phyloP scores from a whole-genome alignment of 2,888 invertebrate species.

The Deroplatys truncata region DNA sequence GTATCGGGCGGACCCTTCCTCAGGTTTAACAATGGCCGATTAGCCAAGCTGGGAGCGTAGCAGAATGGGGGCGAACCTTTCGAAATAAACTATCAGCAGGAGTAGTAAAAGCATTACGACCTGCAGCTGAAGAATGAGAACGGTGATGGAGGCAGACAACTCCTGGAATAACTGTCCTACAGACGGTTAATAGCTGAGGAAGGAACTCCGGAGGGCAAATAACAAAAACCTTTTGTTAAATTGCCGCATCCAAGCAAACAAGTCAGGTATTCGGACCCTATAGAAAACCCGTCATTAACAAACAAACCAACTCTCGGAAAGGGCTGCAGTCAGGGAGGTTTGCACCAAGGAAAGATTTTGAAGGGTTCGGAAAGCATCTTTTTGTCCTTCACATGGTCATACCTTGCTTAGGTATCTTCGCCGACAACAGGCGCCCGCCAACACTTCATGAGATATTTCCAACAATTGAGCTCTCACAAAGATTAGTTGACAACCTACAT shows the following conservation, averaged over 20 bases:
- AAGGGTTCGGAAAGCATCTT: background rate
- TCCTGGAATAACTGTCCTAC: conserved; percentile 9
- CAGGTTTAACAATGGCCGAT: conserved; percentile 7
- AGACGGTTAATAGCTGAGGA: background rate
- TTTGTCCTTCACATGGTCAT: background rate
- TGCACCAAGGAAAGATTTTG: background rate
- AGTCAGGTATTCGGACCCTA: conserved; percentile 10
- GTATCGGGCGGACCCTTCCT: background rate
- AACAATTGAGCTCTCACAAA: too few species aligned
- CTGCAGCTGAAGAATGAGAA: conserved; percentile 7
- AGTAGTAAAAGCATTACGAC: background rate
- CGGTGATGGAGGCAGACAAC: conserved; percentile 9
- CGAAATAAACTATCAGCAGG: background rate
- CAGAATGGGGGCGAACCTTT: conserved; percentile 1
- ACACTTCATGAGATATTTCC: background rate
- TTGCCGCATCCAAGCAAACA: conserved; percentile 17
- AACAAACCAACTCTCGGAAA: background rate
- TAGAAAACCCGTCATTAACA: conserved; percentile 11
- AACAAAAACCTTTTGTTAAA: conserved; percentile 12
- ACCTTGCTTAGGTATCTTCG: background rate
- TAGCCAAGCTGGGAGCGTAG: conserved; percentile 8
- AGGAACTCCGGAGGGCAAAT: background rate
- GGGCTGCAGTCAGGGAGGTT: background rate
- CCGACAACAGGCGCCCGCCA: background rate
- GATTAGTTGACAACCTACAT: too few species aligned